Evolutionary conservation across 2,797 vertebrate species (phyloP), one percentile per base, ranked within the genome.

Genomic region (Champsocephalus esox): DNA sequence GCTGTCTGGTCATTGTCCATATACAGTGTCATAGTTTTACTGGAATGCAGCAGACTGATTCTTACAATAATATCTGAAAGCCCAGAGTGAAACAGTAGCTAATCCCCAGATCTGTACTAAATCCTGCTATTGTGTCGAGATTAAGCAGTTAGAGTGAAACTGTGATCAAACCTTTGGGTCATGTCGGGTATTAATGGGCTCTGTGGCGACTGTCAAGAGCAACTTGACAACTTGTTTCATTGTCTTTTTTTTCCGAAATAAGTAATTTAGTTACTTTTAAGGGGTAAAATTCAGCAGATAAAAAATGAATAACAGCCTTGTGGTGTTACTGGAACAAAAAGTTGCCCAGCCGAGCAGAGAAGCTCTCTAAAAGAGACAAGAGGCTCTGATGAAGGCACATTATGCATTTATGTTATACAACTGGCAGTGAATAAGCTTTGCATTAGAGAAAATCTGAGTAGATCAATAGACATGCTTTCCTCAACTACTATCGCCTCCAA

Each of bases 341-440:
- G 59, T 52, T 66, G 44, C 7, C 41, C 38, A 41, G 17, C 28
- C 24, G 12, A 73, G 44, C 51, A 52, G 16, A 71, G 41, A 67
- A 12, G 50, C 54, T 51, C 66, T 77, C 62, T 21, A 52, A 65
- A 57, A 3, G 13, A 73, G 70, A 78, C 73, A 63, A 73, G 59
- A 61, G 54, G 16, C 57, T 62, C 58, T 38, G 43, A 69, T 48
- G 59, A 34, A 72, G 54, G 43, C 43, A 67, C 8, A 5, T 75
- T 79, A 83, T 74, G 81, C 28, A 87, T 88, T 75, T 41, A 77
- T 75, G 60, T 59, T 52, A 66, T 81, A 71, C 48, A 69, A 62
- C 70, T 73, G 45, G 71, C 52, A 4, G 62, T 79, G 62, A 82
- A 77, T 70, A 73, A 81, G 56, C 50, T 74, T 78, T 32, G 70